A percentile compares a stretch with the other conserved stretches of the same genome.
Evolutionary conservation across 2,888 invertebrate species (phyloP).

Genomic region (Pammene fasciana): DNA sequence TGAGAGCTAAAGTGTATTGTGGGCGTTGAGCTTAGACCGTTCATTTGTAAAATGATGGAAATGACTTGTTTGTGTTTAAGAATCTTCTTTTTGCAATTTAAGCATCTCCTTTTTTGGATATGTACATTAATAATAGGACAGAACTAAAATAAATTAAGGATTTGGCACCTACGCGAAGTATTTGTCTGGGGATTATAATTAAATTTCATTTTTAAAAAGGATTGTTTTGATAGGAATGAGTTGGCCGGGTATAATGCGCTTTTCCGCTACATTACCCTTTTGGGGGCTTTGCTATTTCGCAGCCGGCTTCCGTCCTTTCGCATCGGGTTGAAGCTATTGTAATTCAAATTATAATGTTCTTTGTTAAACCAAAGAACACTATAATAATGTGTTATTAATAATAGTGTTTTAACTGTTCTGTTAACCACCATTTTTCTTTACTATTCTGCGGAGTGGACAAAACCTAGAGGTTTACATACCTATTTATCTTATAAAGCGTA

Average conservation of each 20-base stretch:
- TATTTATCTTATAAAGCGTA: too few species aligned
- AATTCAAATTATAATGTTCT: neutral
- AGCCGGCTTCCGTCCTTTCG: neutral
- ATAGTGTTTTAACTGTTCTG: too few species aligned
- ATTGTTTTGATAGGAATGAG: neutral
- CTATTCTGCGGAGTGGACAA: too few species aligned
- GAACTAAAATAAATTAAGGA: too few species aligned
- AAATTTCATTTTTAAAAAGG: neutral
- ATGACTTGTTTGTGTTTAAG: neutral
- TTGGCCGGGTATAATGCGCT: slow-evolving; percentile 2
- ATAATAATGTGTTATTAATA: too few species aligned
- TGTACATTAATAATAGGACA: too few species aligned
- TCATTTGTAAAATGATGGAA: neutral
- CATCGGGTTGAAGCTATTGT: neutral
- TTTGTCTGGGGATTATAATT: neutral
- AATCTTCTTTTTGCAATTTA: too few species aligned
- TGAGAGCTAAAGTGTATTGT: neutral
- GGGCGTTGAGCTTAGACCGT: neutral
- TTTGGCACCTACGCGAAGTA: too few species aligned
- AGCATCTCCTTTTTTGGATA: too few species aligned
- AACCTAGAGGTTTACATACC: too few species aligned
- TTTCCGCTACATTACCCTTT: slow-evolving; percentile 8
- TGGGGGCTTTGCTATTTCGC: slow-evolving; percentile 7
- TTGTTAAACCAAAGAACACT: too few species aligned
- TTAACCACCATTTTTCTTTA: too few species aligned